phyloP scores from a whole-genome alignment of 2,888 invertebrate species.

The Limnephilus auricula region DNA sequence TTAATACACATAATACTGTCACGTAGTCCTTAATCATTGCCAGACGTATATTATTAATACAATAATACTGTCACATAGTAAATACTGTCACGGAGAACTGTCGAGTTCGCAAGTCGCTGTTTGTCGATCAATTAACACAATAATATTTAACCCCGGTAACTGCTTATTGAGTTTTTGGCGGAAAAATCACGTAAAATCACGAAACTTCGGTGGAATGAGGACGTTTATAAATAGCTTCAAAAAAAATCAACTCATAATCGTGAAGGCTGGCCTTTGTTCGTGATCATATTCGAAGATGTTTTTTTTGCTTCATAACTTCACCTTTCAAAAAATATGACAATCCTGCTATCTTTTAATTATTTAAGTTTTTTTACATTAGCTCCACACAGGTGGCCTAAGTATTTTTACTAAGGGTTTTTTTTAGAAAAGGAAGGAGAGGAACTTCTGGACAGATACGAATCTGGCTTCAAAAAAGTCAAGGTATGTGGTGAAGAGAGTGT shows the following conservation, averaged over 20 bases:
- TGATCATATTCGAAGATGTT: background rate
- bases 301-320: background rate
- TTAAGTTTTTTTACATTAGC: too few species aligned
- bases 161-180: background rate
- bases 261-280: background rate
- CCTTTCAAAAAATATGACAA: background rate
- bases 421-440: too few species aligned
- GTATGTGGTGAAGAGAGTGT: too few species aligned
- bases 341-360: background rate
- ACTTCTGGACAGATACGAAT: too few species aligned
- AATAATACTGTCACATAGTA: too few species aligned
- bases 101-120: background rate
- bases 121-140: background rate
- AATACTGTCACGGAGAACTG: background rate
- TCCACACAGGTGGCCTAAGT: too few species aligned
- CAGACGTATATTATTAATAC: background rate
- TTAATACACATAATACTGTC: too few species aligned
- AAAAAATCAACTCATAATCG: background rate
- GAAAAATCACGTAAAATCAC: background rate
- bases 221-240: background rate
- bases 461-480: too few species aligned
- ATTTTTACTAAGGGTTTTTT: too few species aligned
- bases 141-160: background rate
- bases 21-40: background rate
- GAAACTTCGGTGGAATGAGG: background rate